Conservation (phyloP, 2,888 invertebrate species). For the Epinotia nisella region DNA sequence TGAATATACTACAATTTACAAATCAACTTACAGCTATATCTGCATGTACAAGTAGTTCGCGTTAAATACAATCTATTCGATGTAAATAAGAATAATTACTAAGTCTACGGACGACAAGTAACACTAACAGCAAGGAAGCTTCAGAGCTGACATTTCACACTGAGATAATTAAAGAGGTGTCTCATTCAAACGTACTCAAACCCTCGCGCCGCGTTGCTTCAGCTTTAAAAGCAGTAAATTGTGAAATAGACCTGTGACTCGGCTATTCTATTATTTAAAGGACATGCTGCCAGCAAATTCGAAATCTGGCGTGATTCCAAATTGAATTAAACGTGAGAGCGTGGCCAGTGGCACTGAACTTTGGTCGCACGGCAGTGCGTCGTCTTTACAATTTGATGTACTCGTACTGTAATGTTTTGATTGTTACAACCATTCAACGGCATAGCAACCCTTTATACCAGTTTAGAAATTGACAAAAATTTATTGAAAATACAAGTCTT, state of each 20-base stretch:
- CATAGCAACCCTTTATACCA: background rate
- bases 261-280: slow-evolving; percentile 78
- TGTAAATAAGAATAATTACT: too few relatives aligned
- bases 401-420: slow-evolving; percentile 32
- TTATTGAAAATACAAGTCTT: background rate
- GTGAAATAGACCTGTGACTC: slow-evolving; percentile 63
- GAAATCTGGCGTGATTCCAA: slow-evolving; percentile 78
- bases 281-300: slow-evolving; percentile 76
- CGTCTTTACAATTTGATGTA: slow-evolving; percentile 51
- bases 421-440: slow-evolving; percentile 47
- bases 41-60: too few relatives aligned
- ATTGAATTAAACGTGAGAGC: slow-evolving; percentile 79
- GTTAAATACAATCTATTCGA: too few relatives aligned
- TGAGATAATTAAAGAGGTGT: slow-evolving; percentile 30
- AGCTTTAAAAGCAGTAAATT: slow-evolving; percentile 51
- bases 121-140: slow-evolving; percentile 2
- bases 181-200: slow-evolving; percentile 28
- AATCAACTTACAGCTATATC: too few relatives aligned
- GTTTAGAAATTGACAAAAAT: background rate
- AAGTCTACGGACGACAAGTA: background rate
- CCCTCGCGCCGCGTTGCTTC: slow-evolving; percentile 22
- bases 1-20: too few relatives aligned
- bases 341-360: slow-evolving; percentile 66
- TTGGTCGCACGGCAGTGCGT: slow-evolving; percentile 70
- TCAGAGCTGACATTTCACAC: slow-evolving; percentile 20